These are phyloP conservation scores for Montipora capitata DNA, from an alignment of 92 coral and sea anemone genomes.

Conservation along the genomic window DNA sequence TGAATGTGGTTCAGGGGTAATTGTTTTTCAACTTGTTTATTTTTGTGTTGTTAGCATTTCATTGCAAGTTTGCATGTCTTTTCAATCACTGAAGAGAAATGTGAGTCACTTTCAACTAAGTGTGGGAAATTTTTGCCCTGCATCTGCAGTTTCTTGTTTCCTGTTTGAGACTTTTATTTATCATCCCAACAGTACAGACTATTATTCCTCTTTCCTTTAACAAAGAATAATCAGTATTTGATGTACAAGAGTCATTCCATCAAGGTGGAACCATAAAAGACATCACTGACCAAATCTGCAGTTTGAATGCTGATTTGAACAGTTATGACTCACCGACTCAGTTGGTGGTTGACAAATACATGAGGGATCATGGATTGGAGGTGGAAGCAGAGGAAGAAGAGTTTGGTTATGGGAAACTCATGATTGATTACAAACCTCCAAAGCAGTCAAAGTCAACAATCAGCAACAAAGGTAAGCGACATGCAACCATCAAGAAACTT, in stretches of 20 bases:
- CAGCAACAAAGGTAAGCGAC: constrained; percentile 77
- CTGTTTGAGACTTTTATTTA: too few relatives aligned
- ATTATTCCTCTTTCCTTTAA: constrained; percentile 14
- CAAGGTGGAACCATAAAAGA: constrained; percentile 91
- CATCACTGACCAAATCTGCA: constrained; percentile 89
- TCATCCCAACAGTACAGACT: too few relatives aligned
- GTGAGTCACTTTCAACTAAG: too few relatives aligned
- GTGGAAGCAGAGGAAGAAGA: constrained; percentile 88
- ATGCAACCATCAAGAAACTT: not conserved
- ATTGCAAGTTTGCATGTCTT: too few relatives aligned
- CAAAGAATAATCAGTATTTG: constrained; percentile 41
- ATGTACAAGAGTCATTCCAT: constrained; percentile 74
- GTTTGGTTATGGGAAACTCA: constrained; percentile 93
- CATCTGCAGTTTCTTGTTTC: too few relatives aligned
- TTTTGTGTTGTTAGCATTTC: too few relatives aligned
- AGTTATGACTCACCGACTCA: constrained; percentile 80
- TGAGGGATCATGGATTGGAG: constrained; percentile 79
- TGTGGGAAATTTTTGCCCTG: too few relatives aligned
- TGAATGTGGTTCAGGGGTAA: too few relatives aligned
- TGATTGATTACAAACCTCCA: constrained; percentile 92
- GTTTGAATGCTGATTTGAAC: constrained; percentile 74
- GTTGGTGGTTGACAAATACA: constrained; percentile 93
- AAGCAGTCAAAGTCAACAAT: constrained; percentile 72
- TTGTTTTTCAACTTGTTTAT: too few relatives aligned
- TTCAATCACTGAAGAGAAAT: too few relatives aligned